phyloP scores from a whole-genome alignment of 2,113 vertebrate species.

The Acinonyx jubatus region DNA sequence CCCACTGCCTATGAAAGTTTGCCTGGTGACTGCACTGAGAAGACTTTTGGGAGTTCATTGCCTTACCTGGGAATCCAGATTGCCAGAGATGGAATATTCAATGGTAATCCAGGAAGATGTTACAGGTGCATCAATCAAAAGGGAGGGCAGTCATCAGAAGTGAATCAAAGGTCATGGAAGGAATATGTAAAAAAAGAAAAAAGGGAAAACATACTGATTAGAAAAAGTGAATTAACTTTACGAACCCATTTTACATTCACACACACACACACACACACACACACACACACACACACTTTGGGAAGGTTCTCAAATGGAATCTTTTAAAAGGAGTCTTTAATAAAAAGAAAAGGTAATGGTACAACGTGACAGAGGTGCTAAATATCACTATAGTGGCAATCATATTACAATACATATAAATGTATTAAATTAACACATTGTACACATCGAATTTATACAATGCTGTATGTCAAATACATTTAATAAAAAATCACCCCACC shows the following conservation, averaged over 20 bases:
- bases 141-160: slow-evolving; percentile 40
- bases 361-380: background rate
- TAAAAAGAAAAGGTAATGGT: background rate
- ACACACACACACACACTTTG: background rate
- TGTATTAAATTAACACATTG: background rate
- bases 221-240: slow-evolving; percentile 56
- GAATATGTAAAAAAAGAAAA: background rate
- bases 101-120: slow-evolving; percentile 36
- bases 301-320: slow-evolving; percentile 25
- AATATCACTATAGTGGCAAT: background rate
- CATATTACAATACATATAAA: background rate
- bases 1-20: background rate
- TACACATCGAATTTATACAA: background rate
- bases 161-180: slow-evolving; percentile 51
- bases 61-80: slow-evolving; percentile 80
- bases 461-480: background rate
- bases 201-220: slow-evolving; percentile 65
- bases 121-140: slow-evolving; percentile 31
- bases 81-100: slow-evolving; percentile 53
- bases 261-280: too few species aligned
- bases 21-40: background rate
- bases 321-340: background rate
- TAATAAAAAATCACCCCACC: background rate
- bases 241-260: slow-evolving; percentile 26
- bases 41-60: background rate